Conservation (phyloP, 92 coral and sea anemone genomes). For the Epizoanthus stellaris region DNA sequence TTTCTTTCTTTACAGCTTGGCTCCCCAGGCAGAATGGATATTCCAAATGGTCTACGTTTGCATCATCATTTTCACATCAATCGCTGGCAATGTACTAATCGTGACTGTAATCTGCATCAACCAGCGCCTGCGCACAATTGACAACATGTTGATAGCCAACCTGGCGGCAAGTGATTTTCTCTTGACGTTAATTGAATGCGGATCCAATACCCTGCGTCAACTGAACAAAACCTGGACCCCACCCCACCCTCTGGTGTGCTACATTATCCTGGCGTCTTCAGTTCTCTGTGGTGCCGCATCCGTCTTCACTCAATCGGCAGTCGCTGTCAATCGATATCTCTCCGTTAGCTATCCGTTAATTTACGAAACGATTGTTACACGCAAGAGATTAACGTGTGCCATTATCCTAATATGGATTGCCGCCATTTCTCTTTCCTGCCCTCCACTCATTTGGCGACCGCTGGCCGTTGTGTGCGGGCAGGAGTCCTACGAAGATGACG, state of each 20-base stretch:
- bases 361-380: slow-evolving; percentile 47
- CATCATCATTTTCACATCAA: slow-evolving; percentile 36
- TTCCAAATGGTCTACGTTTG: slow-evolving; percentile 51
- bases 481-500: slow-evolving; percentile 47
- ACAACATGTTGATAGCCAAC: slow-evolving; percentile 57
- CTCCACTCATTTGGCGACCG: slow-evolving; percentile 69
- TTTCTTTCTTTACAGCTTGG: background rate
- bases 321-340: slow-evolving; percentile 63
- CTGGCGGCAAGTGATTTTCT: slow-evolving; percentile 63
- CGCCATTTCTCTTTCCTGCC: slow-evolving; percentile 49
- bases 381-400: slow-evolving; percentile 22
- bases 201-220: slow-evolving; percentile 55
- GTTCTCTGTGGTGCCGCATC: slow-evolving; percentile 66
- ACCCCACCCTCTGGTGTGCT: slow-evolving; percentile 44
- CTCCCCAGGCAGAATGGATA: slow-evolving; percentile 30
- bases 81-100: slow-evolving; percentile 51
- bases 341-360: slow-evolving; percentile 51
- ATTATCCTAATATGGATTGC: slow-evolving; percentile 41
- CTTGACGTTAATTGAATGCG: slow-evolving; percentile 55
- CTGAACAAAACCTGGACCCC: slow-evolving; percentile 49
- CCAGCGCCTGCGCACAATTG: slow-evolving; percentile 56
- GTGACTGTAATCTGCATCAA: slow-evolving; percentile 45
- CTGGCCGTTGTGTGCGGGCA: slow-evolving; percentile 52
- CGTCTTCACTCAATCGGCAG: slow-evolving; percentile 64
- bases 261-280: slow-evolving; percentile 56